Percentiles rank a stretch among this genome's conserved stretches.
phyloP scores from a whole-genome alignment of 2,113 vertebrate genomes.

The Eupsittula cactorum region DNA sequence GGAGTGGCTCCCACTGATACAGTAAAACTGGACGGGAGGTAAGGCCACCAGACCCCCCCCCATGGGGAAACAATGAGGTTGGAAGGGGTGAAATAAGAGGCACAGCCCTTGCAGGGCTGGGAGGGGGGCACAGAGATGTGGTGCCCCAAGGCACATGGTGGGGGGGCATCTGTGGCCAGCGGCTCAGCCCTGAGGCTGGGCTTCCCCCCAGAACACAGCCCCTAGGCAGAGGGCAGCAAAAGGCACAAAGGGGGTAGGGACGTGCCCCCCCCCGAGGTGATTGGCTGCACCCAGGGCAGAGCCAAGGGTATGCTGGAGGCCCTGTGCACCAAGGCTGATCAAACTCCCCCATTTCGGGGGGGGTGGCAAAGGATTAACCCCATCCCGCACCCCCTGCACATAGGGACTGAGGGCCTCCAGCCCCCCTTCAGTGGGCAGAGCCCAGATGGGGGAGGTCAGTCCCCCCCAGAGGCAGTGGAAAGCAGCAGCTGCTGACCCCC shows the following conservation, averaged over 20 bases:
- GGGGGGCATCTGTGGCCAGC: not conserved
- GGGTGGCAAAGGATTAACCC: not conserved
- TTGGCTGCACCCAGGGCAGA: not conserved
- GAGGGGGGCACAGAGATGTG: not conserved
- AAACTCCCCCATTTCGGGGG: not conserved
- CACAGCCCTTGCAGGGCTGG: not conserved
- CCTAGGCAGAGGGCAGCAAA: not conserved
- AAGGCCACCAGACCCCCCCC: not conserved
- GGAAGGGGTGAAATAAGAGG: not conserved
- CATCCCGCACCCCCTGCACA: not conserved
- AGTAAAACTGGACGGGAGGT: not conserved
- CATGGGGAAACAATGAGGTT: not conserved
- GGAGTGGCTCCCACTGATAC: not conserved
- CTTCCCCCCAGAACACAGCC: not conserved
- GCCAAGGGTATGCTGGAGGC: not conserved
- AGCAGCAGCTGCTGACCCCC: conserved; percentile 33
- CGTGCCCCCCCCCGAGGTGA: not conserved
- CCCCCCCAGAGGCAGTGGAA: conserved; percentile 33
- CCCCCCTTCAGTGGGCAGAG: not conserved
- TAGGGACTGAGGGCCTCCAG: rapidly evolving
- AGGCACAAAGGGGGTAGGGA: not conserved
- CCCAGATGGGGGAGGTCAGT: not conserved
- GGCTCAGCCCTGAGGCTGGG: not conserved
- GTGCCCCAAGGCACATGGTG: conserved; percentile 13
- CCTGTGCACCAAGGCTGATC: not conserved